Base-by-base conservation (phyloP, 1,140 invertebrate genomes). In the Drosophila subobscura region DNA sequence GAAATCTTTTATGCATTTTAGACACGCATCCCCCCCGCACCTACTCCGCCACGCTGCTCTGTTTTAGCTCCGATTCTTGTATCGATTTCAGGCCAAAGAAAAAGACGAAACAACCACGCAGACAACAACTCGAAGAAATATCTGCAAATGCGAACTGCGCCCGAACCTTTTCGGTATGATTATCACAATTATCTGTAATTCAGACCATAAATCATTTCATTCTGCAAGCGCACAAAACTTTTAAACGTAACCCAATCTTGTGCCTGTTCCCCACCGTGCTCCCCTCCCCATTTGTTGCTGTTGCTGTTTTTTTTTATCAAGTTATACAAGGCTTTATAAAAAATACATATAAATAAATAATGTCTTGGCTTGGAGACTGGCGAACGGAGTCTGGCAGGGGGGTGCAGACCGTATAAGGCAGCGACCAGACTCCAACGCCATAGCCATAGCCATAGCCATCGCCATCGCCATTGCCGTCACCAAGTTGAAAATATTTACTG, bases 161-260 rank as follows among this genome's bases (percentile, higher is more conserved):
- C 72, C 75, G 67, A 64, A 71, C 86, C 81, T 79, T 90, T 90
- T 83, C 78, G 86, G 81, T 90, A 90, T 90, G 86, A 90, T 90
- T 90, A 90, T 90, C 86, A 90, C 88, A 90, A 90, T 90, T 90
- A 90, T 90, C 86, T 90, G 78, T 85, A 90, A 90, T 90, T 90
- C 86, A 72, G 81, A 90, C 86, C 76, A 90, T 90, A 90, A 90
- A 90, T 90, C 88, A 90, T 84, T 90, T 89, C 78, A 83, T 83
- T 81, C 73, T 77, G 70, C 74, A 78, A 71, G 73, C 73, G 64
- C 73, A 76, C 72, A 76, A 74, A 73, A 77, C 73, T 79, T 73
- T 80, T 85, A 77, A 79, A 79, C 76, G 80, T 84, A 85, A 85
- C 77, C 77, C 72, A 86, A 85, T 85, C 77, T 85, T 72, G 44